Conservation (phyloP, 2,888 invertebrate genomes). For the Parnassius mnemosyne region DNA sequence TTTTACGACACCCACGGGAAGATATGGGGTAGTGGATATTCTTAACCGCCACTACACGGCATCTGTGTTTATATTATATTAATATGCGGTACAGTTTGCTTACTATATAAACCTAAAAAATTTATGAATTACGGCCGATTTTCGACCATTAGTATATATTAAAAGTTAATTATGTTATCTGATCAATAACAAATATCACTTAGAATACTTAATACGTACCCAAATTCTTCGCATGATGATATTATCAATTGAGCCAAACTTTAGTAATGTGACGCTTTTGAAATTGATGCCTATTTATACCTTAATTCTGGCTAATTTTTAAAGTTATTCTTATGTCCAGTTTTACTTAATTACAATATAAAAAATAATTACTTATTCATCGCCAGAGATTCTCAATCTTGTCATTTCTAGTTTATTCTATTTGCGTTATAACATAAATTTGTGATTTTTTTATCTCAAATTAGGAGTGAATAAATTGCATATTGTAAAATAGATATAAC, state of each 20-base stretch:
- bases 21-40: no score
- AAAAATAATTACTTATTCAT: slow-evolving; percentile 23
- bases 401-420: slow-evolving; percentile 5
- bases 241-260: slow-evolving; percentile 26
- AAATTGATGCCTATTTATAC: slow-evolving; percentile 35
- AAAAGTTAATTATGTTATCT: no score
- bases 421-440: slow-evolving; percentile 16
- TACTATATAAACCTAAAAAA: no score
- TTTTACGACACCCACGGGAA: no score
- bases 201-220: slow-evolving; percentile 28
- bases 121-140: no score
- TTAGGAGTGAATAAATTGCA: background rate
- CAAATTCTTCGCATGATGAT: slow-evolving; percentile 30
- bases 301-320: slow-evolving; percentile 30
- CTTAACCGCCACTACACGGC: no score
- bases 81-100: no score
- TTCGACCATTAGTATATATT: no score
- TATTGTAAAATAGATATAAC: background rate
- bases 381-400: slow-evolving; percentile 27
- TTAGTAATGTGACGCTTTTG: slow-evolving; percentile 31
- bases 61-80: no score
- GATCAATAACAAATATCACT: background rate
- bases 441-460: slow-evolving; percentile 3
- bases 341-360: slow-evolving; percentile 29
- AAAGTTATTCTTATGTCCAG: slow-evolving; percentile 32